Percentiles rank a stretch among this genome's conserved stretches.
phyloP scores from a whole-genome alignment of 2,888 invertebrate genomes.

The Mythimna loreyi region DNA sequence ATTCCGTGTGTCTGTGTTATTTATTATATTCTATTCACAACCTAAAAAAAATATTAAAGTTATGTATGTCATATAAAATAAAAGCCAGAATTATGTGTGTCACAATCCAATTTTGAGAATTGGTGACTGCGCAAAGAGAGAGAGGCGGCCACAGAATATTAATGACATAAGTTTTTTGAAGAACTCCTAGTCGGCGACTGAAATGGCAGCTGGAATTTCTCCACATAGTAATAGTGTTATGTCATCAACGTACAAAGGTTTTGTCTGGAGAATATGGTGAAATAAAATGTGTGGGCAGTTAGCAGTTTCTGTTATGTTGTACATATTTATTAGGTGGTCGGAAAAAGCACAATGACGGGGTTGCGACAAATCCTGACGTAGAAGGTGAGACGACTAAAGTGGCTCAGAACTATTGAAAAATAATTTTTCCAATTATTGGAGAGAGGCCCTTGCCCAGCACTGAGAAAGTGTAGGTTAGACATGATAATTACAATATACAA shows the following conservation, averaged over 20 bases:
- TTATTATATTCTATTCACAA: conserved; percentile 18
- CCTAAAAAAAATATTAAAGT: conserved; percentile 45
- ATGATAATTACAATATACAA: too few relatives aligned
- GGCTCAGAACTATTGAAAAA: too few relatives aligned
- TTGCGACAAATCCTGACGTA: too few relatives aligned
- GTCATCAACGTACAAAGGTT: conserved; percentile 26
- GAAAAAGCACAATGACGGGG: too few relatives aligned
- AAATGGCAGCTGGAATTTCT: conserved; percentile 24
- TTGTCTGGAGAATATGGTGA: conserved; percentile 14
- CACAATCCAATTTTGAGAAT: conserved; percentile 62
- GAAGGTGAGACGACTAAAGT: too few relatives aligned
- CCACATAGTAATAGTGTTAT: conserved; percentile 36
- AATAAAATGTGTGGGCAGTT: not conserved
- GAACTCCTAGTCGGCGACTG: conserved; percentile 37
- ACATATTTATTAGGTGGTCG: not conserved
- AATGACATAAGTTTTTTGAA: conserved; percentile 58
- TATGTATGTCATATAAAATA: conserved; percentile 54
- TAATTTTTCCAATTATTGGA: too few relatives aligned
- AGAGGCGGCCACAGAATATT: conserved; percentile 55
- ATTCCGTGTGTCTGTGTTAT: conserved; percentile 9
- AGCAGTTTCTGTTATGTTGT: not conserved
- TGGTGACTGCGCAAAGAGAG: conserved; percentile 56
- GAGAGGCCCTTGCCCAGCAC: too few relatives aligned
- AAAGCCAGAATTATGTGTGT: conserved; percentile 57
- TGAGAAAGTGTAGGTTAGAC: too few relatives aligned